Evolutionary conservation across 2,113 vertebrate species (phyloP).

Genomic region (Pomatostomus ruficeps): DNA sequence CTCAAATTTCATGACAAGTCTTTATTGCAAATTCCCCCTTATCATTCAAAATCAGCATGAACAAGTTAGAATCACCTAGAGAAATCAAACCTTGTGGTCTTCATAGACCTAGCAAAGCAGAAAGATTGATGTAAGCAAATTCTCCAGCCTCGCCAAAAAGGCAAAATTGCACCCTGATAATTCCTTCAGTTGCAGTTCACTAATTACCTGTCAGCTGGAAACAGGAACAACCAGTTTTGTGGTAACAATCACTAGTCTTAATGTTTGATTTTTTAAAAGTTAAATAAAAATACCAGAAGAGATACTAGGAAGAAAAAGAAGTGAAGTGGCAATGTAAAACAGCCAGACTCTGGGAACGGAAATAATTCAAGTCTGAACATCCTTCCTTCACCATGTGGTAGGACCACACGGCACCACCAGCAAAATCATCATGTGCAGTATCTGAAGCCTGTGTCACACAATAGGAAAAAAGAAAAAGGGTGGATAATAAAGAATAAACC

Average conservation of each 20-base stretch:
- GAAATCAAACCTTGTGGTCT: not conserved
- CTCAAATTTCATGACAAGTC: not conserved
- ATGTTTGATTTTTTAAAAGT: not conserved
- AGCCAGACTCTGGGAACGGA: not conserved
- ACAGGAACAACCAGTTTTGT: not conserved
- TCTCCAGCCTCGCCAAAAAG: not conserved
- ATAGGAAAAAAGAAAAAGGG: not conserved
- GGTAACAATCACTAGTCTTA: not conserved
- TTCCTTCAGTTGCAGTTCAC: not conserved
- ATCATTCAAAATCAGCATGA: not conserved
- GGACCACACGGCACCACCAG: not conserved
- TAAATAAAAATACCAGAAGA: not conserved
- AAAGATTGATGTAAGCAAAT: not conserved
- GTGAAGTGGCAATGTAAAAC: not conserved
- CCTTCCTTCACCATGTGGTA: not conserved
- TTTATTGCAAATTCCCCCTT: not conserved
- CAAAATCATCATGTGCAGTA: not conserved
- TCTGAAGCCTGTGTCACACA: not conserved
- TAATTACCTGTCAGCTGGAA: not conserved
- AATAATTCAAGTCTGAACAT: not conserved
- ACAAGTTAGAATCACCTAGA: not conserved
- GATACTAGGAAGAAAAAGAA: not conserved
- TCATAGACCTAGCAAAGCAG: not conserved
- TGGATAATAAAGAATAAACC: not conserved
- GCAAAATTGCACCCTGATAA: not conserved